Evolutionary conservation across 2,113 vertebrate genomes (phyloP).

Genomic region (Rousettus leschenaultii): DNA sequence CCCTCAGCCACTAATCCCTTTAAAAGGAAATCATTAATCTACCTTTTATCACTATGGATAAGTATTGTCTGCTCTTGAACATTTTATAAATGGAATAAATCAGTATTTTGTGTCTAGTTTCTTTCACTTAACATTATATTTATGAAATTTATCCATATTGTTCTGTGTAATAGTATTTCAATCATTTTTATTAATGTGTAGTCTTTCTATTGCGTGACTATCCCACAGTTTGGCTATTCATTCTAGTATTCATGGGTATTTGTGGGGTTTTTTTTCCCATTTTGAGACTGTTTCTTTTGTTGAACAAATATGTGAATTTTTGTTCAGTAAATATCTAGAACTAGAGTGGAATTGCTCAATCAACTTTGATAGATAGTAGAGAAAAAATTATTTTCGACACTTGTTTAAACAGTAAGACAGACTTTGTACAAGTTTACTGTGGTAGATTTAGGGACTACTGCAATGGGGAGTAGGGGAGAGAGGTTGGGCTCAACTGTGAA

Average conservation of each 20-base stretch:
- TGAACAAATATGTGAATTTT: not conserved
- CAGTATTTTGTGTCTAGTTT: not conserved
- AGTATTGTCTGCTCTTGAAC: not conserved
- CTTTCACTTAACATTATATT: not conserved
- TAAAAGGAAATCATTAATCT: not conserved
- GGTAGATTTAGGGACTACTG: not conserved
- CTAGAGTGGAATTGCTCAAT: not conserved
- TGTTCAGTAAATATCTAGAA: not conserved
- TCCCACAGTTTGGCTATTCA: not conserved
- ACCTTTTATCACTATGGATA: not conserved
- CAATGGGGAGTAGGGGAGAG: not conserved
- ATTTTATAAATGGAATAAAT: slow-evolving; percentile 6
- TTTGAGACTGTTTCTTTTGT: not conserved
- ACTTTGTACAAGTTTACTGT: not conserved
- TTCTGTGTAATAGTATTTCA: not conserved
- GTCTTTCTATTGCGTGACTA: not conserved
- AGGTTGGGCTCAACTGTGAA: not conserved
- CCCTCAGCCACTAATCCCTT: not conserved
- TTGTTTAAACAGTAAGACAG: not conserved
- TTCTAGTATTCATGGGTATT: not conserved
- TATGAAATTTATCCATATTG: not conserved
- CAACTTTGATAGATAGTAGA: not conserved
- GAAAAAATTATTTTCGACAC: not conserved
- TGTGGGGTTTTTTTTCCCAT: not conserved
- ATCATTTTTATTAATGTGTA: not conserved